Percentiles rank a stretch among this genome's conserved stretches.
Evolutionary conservation across 2,797 vertebrate species (phyloP).

Genomic region (Microtus californicus): DNA sequence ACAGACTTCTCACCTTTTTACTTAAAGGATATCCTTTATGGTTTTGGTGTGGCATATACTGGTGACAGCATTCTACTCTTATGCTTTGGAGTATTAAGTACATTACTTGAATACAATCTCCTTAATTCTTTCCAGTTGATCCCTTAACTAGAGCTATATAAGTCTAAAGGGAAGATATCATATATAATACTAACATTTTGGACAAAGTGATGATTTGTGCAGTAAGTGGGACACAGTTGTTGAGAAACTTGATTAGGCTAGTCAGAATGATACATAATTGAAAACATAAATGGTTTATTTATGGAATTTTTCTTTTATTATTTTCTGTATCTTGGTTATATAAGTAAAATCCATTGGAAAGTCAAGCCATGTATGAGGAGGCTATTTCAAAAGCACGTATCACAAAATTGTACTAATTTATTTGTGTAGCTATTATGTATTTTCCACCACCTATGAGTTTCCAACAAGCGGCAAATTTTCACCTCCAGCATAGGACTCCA

Average conservation of each 20-base stretch:
- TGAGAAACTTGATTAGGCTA: neutral
- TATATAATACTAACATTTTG: neutral
- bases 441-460: slow-evolving; percentile 44
- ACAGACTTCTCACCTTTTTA: neutral
- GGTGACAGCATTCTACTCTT: neutral
- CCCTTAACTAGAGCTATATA: neutral
- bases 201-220: neutral
- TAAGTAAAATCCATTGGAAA: slow-evolving; percentile 1
- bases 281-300: neutral
- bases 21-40: neutral
- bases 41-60: neutral
- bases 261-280: neutral
- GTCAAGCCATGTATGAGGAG: neutral
- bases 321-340: neutral
- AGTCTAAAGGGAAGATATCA: neutral
- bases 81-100: neutral
- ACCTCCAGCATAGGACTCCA: neutral
- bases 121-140: neutral
- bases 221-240: neutral
- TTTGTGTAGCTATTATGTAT: neutral
- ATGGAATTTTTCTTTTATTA: neutral
- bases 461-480: slow-evolving; percentile 15
- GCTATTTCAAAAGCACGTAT: slow-evolving; percentile 17
- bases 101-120: neutral
- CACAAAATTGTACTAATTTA: slow-evolving; percentile 32